Evolutionary conservation across 2,797 vertebrate species (phyloP).

Genomic region (Lateolabrax maculatus): DNA sequence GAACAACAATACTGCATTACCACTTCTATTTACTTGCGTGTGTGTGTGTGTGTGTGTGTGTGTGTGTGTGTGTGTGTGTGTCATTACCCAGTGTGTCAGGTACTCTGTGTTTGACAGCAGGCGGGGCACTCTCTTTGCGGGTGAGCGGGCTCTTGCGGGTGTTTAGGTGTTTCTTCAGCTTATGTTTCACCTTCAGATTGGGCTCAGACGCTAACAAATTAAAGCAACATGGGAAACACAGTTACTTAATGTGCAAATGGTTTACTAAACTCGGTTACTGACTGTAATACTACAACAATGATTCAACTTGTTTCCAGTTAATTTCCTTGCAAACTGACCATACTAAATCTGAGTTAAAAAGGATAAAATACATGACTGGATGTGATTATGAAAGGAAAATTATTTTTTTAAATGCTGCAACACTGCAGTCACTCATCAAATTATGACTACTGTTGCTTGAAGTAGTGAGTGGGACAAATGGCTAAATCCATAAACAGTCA

Average conservation of each 20-base stretch:
- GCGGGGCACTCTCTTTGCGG: constrained; percentile 94
- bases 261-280: neutral
- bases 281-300: neutral
- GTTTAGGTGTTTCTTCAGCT: constrained; percentile 94
- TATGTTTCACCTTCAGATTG: constrained; percentile 96
- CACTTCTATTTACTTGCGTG: neutral
- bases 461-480: neutral
- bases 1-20: neutral
- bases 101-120: constrained; percentile 89
- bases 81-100: constrained; percentile 89
- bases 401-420: neutral
- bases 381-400: neutral
- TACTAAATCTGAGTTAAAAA: neutral
- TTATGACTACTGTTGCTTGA: neutral
- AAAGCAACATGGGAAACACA: neutral
- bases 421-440: neutral
- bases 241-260: neutral
- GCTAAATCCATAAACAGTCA: neutral
- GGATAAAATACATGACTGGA: neutral
- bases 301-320: constrained; percentile 10
- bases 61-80: neutral
- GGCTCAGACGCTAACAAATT: constrained; percentile 91
- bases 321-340: neutral
- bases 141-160: constrained; percentile 95
- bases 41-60: constrained; percentile 4